A percentile compares a stretch with the other conserved stretches of the same genome.
These are phyloP conservation scores for Gopherus flavomarginatus DNA, from an alignment of 2,113 vertebrate genomes.

Conservation along the genomic window DNA sequence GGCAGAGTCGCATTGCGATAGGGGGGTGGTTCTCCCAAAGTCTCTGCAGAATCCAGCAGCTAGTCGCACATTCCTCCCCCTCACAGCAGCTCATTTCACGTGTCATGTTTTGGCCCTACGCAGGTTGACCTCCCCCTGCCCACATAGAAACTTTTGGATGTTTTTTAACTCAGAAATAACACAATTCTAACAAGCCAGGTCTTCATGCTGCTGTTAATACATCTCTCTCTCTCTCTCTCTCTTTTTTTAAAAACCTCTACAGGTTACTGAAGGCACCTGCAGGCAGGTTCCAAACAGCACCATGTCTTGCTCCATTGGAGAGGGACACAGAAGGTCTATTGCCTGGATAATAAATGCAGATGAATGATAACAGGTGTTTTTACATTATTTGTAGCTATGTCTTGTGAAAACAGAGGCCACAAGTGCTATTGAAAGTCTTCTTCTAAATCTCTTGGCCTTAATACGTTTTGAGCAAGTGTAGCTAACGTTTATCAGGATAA, in stretches of 20 bases:
- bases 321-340: background rate
- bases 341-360: slow-evolving; percentile 54
- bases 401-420: background rate
- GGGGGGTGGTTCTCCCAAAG: background rate
- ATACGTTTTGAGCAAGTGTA: background rate
- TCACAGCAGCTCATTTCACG: background rate
- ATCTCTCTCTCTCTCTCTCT: background rate
- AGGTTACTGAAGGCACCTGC: background rate
- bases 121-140: no score
- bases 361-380: slow-evolving; percentile 28
- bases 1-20: background rate
- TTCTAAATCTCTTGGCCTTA: background rate
- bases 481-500: background rate
- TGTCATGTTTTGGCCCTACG: background rate
- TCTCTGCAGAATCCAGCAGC: background rate
- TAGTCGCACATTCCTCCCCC: background rate
- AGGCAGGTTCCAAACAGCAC: background rate
- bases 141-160: background rate
- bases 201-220: background rate
- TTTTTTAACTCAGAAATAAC: background rate
- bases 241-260: background rate
- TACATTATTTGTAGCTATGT: slow-evolving; percentile 19
- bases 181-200: background rate
- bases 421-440: background rate
- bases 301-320: slow-evolving; percentile 11